Evolutionary conservation across 2,797 vertebrate species (phyloP).

Genomic region (Epinephelus malabaricus): DNA sequence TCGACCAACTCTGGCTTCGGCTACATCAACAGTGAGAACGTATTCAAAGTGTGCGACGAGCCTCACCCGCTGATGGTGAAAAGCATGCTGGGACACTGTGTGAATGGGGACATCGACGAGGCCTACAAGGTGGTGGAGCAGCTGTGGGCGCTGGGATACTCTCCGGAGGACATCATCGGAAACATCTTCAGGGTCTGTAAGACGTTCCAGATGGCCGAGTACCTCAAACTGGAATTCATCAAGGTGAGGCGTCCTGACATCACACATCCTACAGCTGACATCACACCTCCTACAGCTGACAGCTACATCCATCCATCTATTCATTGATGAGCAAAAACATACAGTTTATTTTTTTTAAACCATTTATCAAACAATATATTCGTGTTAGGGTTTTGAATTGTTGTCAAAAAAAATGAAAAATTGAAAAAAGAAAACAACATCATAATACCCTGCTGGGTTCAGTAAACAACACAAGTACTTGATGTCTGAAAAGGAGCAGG

Average conservation of each 20-base stretch:
- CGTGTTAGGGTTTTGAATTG: too few species aligned
- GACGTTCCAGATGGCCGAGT: constrained; percentile 97
- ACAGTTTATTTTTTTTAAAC: too few species aligned
- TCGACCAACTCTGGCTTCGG: constrained; percentile 96
- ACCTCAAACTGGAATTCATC: constrained; percentile 97
- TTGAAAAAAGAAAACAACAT: too few species aligned
- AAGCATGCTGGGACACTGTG: constrained; percentile 95
- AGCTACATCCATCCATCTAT: too few species aligned
- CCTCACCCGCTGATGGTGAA: constrained; percentile 97
- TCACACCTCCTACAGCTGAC: too few species aligned
- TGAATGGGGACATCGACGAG: constrained; percentile 90
- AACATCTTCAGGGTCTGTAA: constrained; percentile 98
- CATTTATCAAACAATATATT: too few species aligned
- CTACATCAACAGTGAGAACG: constrained; percentile 96
- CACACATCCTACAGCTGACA: too few species aligned
- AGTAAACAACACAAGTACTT: too few species aligned
- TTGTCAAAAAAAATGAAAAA: too few species aligned
- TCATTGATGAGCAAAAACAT: too few species aligned
- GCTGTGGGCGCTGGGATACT: constrained; percentile 96
- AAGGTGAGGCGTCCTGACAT: constrained; percentile 86
- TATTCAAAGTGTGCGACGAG: constrained; percentile 98
- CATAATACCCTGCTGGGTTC: too few species aligned
- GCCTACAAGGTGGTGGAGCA: constrained; percentile 97
- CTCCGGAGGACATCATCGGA: constrained; percentile 96
- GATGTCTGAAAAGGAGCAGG: too few species aligned